Percentiles rank a stretch among this genome's conserved stretches.
phyloP scores from a whole-genome alignment of 2,797 vertebrate genomes.

The Eospalax fontanierii region DNA sequence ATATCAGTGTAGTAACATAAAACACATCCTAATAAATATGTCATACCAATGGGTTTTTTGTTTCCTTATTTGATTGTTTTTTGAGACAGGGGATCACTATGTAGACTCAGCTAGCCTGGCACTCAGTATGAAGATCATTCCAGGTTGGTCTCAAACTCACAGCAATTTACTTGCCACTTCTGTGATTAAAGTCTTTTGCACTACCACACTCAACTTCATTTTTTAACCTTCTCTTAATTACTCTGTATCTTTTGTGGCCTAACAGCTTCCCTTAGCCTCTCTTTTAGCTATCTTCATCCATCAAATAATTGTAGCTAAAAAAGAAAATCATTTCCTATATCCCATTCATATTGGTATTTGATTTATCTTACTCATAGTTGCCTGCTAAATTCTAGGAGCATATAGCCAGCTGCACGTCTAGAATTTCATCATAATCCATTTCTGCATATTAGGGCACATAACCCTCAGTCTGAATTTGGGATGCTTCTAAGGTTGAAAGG shows the following conservation, averaged over 20 bases:
- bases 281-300: not conserved
- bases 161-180: too few species aligned
- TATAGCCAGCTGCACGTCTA: not conserved
- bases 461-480: not conserved
- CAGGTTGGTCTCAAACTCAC: too few species aligned
- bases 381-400: not conserved
- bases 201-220: too few species aligned
- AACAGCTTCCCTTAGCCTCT: not conserved
- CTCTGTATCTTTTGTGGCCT: not conserved
- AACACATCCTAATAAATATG: not conserved
- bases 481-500: not conserved
- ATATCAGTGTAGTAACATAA: not conserved
- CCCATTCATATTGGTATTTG: not conserved
- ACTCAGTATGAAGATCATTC: too few species aligned
- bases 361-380: constrained; percentile 11
- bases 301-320: not conserved
- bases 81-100: too few species aligned
- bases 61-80: too few species aligned
- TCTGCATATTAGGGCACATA: not conserved
- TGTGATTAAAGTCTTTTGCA: too few species aligned
- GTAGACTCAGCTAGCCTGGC: too few species aligned
- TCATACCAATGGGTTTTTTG: not conserved
- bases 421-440: not conserved
- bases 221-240: not conserved
- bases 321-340: not conserved